phyloP scores from a whole-genome alignment of 2,113 vertebrate species.

The Nansenia antarctica region DNA sequence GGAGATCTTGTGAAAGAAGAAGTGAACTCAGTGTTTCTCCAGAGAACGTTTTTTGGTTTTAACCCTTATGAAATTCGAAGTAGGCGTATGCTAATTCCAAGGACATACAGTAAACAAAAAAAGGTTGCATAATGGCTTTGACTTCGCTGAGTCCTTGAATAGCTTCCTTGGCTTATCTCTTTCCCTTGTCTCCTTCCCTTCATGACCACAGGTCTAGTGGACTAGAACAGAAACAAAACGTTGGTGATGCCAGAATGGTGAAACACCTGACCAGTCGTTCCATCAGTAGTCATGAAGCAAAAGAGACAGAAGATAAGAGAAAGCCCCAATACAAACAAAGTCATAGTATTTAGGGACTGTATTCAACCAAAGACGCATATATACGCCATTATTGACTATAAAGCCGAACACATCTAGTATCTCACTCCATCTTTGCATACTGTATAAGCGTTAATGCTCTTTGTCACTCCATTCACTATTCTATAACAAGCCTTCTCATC shows the following conservation, averaged over 20 bases:
- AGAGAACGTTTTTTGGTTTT: slow-evolving; percentile 17
- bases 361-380: background rate
- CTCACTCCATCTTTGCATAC: background rate
- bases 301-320: background rate
- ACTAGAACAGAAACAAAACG: too few relatives aligned
- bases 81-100: background rate
- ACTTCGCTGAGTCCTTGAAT: too few relatives aligned
- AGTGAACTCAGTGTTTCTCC: slow-evolving; percentile 37
- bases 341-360: background rate
- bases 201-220: too few relatives aligned
- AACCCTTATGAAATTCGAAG: background rate
- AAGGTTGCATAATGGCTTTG: too few relatives aligned
- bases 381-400: background rate
- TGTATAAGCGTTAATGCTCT: too few relatives aligned
- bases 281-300: background rate
- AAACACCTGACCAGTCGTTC: too few relatives aligned
- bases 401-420: background rate
- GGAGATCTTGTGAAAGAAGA: slow-evolving; percentile 44
- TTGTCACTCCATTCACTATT: background rate
- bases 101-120: too few relatives aligned
- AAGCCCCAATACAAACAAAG: background rate
- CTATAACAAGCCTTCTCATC: background rate
- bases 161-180: too few relatives aligned
- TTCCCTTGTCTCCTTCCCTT: too few relatives aligned
- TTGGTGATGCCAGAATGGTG: too few relatives aligned